Base-by-base conservation (phyloP, 2,113 vertebrate species). In the Campylorhamphus procurvoides region DNA sequence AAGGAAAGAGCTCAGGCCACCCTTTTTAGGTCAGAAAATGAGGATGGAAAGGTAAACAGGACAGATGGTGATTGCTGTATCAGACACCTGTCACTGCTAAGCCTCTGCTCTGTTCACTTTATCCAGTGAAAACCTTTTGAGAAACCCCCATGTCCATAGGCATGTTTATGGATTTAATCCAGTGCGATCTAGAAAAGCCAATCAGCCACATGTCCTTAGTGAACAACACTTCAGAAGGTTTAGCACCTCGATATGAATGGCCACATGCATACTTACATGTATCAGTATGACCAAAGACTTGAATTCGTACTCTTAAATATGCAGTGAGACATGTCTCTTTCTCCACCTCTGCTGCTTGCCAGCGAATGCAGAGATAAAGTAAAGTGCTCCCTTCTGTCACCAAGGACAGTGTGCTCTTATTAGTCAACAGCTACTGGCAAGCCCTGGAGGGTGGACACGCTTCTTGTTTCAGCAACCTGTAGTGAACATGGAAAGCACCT, bases 401-500 rank as follows among this genome's bases (percentile, higher is more conserved):
- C 68, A 49, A 59, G 59, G 66, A 63, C 78, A 91, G 59, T 31
- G 42, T 37, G 58, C 47, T 88, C 24, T 28, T 80, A 22, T 39
- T 85, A 87, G 68, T 84, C 91, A 89, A 37, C 23, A 87, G 73
- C 91, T 84, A 60, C 62, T 84, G 73, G 89, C 29, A 28, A 80
- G 27, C 68, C 76, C 94, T 60, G 52, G 44, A 84, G 68, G 79
- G 52, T 88, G 87, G 94, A 88, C 79, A 27, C 7, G 22, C 40
- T 89, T 87, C 66, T 93, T 35, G 27, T 90, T 91, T 82, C 68
- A 80, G 82, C 67, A 93, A 2, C 49, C 42, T 40, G 52, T n/a
- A 94, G 68, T 29, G 85, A 94, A 92, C 87, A 72, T 90, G 90
- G 90, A 96, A 96, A 95, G 95, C 85, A 94, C 94, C 94, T 92